Evolutionary conservation across 2,113 vertebrate genomes (phyloP).

Genomic region (Saccopteryx bilineata): DNA sequence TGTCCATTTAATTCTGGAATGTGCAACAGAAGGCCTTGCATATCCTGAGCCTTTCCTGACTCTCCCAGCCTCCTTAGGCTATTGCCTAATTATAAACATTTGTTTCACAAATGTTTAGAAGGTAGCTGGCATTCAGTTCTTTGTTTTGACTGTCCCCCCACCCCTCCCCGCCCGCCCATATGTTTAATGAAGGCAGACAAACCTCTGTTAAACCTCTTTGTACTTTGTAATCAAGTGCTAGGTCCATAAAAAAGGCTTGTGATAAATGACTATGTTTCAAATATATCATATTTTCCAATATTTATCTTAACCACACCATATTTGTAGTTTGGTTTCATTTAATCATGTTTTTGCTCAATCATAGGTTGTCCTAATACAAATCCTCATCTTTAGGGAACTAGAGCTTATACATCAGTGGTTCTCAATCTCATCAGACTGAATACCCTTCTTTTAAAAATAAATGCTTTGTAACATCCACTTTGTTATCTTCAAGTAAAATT

Average conservation of each 20-base stretch:
- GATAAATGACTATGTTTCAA: constrained; percentile 40
- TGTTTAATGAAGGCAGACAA: not conserved
- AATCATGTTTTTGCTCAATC: not conserved
- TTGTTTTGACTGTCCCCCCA: not conserved
- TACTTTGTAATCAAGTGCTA: constrained; percentile 23
- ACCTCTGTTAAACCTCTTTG: not conserved
- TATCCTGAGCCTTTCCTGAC: not conserved
- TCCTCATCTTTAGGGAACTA: constrained; percentile 42
- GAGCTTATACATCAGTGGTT: not conserved
- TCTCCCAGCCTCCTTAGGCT: not conserved
- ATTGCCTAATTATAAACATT: not conserved
- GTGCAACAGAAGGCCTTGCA: not conserved
- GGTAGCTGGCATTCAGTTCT: not conserved
- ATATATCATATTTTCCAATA: constrained; percentile 8
- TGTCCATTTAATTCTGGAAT: not conserved
- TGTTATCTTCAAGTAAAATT: constrained; percentile 59
- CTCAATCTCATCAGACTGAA: not conserved
- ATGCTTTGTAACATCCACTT: constrained; percentile 39
- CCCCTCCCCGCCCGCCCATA: not conserved
- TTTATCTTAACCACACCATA: not conserved
- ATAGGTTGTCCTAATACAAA: constrained; percentile 37
- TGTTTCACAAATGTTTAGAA: constrained; percentile 31
- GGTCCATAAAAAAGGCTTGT: not conserved
- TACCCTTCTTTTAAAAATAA: not conserved
- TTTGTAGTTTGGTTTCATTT: constrained; percentile 48